Conservation (phyloP, 2,113 vertebrate genomes). For the Microtus montanus region DNA sequence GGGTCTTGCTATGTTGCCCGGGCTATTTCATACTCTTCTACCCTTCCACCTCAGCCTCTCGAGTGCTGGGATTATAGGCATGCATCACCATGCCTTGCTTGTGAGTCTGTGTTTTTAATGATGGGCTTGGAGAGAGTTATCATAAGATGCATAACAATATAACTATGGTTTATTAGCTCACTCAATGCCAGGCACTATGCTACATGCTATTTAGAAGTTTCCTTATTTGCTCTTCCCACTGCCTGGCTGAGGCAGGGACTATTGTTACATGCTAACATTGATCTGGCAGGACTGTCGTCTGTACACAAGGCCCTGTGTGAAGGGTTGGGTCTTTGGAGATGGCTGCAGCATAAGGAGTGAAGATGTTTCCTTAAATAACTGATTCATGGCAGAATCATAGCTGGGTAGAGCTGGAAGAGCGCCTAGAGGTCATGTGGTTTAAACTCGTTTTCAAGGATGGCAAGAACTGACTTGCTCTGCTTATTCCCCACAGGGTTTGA, state of each 20-base stretch:
- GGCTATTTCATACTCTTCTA: neutral
- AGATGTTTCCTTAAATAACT: neutral
- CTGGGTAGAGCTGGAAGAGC: conserved; percentile 2
- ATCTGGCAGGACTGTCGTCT: neutral
- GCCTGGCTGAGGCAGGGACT: neutral
- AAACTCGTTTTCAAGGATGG: neutral
- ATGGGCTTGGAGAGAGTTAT: neutral
- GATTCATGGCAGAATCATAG: conserved; percentile 39
- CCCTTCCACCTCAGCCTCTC: neutral
- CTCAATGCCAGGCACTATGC: neutral
- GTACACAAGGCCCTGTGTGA: neutral
- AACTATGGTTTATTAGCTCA: neutral
- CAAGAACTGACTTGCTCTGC: conserved; percentile 42
- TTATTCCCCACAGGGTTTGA: neutral
- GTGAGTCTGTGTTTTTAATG: neutral
- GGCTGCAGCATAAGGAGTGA: neutral
- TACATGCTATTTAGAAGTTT: neutral
- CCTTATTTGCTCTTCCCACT: neutral
- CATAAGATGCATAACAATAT: neutral
- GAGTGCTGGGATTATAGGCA: neutral
- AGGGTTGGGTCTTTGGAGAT: neutral
- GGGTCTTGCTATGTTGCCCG: neutral
- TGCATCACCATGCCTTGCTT: too few relatives aligned
- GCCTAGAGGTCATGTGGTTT: conserved; percentile 22
- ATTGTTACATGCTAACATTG: neutral